phyloP scores from a whole-genome alignment of 2,797 vertebrate genomes.

The Coranthus polyacanthus region DNA sequence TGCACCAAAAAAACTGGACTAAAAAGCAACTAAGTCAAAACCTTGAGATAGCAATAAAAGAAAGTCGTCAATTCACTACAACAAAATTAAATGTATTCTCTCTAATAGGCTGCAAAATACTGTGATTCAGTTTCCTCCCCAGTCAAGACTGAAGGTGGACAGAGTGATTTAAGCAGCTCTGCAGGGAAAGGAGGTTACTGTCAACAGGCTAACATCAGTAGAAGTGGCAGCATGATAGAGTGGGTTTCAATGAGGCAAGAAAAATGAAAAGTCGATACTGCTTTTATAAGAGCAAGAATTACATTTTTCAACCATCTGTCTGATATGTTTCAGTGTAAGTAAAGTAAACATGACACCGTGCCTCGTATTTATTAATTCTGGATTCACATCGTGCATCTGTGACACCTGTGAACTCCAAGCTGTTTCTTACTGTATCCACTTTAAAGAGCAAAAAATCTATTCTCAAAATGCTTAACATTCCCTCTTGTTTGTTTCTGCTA shows the following conservation, averaged over 20 bases:
- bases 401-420: not conserved
- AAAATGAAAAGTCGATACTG: constrained; percentile 49
- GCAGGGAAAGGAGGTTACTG: constrained; percentile 27
- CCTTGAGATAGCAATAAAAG: too few relatives aligned
- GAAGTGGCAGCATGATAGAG: constrained; percentile 45
- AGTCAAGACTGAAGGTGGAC: constrained; percentile 26
- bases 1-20: too few relatives aligned
- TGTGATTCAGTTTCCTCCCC: constrained; percentile 30
- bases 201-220: constrained; percentile 42
- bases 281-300: constrained; percentile 36
- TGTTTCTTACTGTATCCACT: too few relatives aligned
- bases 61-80: too few relatives aligned
- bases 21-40: too few relatives aligned
- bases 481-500: too few relatives aligned
- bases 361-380: constrained; percentile 13
- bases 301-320: constrained; percentile 36
- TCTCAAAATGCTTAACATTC: too few relatives aligned
- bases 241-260: constrained; percentile 23
- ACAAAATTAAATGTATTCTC: constrained; percentile 23
- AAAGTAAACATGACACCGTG: constrained; percentile 14
- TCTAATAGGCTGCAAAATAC: constrained; percentile 18
- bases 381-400: not conserved
- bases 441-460: too few relatives aligned
- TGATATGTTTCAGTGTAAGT: constrained; percentile 20
- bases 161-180: constrained; percentile 32